Percentiles rank a stretch among this genome's conserved stretches.
Conservation (phyloP, 1,140 invertebrate genomes). For the Pemphigus obesinymphae region DNA sequence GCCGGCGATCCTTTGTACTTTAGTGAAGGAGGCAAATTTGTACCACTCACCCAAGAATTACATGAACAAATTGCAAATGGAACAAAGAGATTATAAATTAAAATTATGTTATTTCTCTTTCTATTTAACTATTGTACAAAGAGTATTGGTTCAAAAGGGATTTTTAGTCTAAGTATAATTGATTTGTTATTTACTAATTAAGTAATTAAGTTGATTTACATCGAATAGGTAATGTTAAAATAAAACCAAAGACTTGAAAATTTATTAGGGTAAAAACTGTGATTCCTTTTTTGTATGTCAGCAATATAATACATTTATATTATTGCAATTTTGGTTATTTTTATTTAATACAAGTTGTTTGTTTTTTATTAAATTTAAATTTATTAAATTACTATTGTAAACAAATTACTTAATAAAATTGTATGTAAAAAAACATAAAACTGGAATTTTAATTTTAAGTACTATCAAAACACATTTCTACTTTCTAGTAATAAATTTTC, state of each 20-base stretch:
- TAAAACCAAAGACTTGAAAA: neutral
- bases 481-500: no score
- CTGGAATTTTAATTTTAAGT: no score
- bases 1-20: conserved; percentile 71
- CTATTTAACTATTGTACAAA: neutral
- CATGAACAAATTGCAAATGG: conserved; percentile 58
- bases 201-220: neutral
- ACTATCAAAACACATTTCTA: no score
- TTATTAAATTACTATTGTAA: neutral
- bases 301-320: neutral
- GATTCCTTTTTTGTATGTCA: neutral
- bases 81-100: conserved; percentile 16
- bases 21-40: conserved; percentile 61
- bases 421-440: neutral
- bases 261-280: conserved; percentile 7
- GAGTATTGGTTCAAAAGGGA: neutral
- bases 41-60: conserved; percentile 62
- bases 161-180: neutral
- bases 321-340: neutral
- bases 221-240: neutral
- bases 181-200: neutral
- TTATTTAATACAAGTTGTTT: neutral
- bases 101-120: neutral
- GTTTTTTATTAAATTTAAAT: no score
- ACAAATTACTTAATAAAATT: neutral